Evolutionary conservation across 1,140 invertebrate species (phyloP).

Genomic region (Dendroctonus valens): DNA sequence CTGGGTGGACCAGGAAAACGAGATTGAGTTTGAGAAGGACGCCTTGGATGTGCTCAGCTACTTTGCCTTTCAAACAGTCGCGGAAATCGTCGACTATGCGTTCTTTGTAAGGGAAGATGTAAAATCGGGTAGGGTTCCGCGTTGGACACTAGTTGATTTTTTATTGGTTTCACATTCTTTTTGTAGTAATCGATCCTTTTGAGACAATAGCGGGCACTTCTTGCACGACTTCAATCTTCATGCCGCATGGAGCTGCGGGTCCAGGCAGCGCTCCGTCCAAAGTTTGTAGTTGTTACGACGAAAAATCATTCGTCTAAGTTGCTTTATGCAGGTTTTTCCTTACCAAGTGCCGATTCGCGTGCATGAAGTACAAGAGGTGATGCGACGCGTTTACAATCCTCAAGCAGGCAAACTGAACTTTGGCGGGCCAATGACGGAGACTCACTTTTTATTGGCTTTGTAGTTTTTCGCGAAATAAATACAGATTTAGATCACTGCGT

Average conservation of each 20-base stretch:
- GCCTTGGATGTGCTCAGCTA: constrained; percentile 66
- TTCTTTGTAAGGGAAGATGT: constrained; percentile 63
- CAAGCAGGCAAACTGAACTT: constrained; percentile 50
- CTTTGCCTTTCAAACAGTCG: constrained; percentile 70
- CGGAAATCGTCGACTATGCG: constrained; percentile 67
- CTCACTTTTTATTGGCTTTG: constrained; percentile 46
- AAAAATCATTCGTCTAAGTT: background rate
- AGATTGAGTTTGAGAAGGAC: constrained; percentile 50
- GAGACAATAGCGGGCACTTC: constrained; percentile 54
- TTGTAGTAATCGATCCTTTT: constrained; percentile 53
- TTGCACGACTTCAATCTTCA: constrained; percentile 52
- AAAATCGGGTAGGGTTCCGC: constrained; percentile 48
- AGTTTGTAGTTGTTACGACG: too few species aligned
- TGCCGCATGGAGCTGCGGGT: constrained; percentile 40
- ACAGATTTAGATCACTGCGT: too few species aligned
- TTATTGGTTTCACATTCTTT: background rate
- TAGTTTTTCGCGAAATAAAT: constrained; percentile 29
- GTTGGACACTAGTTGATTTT: background rate
- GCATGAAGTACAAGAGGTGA: constrained; percentile 56
- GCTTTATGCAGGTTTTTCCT: constrained; percentile 48
- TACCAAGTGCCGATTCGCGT: constrained; percentile 56
- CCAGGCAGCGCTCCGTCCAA: too few species aligned
- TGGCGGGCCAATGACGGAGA: constrained; percentile 43
- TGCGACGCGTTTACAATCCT: constrained; percentile 54
- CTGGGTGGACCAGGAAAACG: constrained; percentile 56